phyloP scores from a whole-genome alignment of 2,888 invertebrate species.

The Callinectes sapidus region DNA sequence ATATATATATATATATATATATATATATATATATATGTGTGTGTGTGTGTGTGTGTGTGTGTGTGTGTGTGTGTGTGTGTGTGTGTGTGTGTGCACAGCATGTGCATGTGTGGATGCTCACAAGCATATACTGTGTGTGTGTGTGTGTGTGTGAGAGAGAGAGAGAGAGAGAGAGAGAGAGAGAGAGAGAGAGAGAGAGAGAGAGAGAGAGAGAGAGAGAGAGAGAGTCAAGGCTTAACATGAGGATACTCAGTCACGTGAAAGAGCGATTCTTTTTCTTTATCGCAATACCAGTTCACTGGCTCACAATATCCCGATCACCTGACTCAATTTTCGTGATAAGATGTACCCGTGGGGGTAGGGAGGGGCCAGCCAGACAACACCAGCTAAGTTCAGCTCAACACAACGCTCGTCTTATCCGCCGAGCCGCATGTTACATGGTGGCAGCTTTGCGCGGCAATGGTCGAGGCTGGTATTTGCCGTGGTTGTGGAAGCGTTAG shows the following conservation, averaged over 20 bases:
- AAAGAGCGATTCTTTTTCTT: slow-evolving; percentile 1
- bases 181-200: too few species aligned
- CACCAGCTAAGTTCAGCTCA: not conserved
- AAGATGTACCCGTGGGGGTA: not conserved
- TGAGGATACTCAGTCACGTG: not conserved
- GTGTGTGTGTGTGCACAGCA: too few species aligned
- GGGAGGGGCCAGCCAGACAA: not conserved
- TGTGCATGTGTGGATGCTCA: too few species aligned
- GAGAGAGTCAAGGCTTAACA: not conserved
- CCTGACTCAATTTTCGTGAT: slow-evolving; percentile 8
- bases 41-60: not conserved
- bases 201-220: too few species aligned
- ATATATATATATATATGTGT: not conserved
- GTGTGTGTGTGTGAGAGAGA: too few species aligned
- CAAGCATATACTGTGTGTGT: too few species aligned
- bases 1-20: slow-evolving; percentile 2
- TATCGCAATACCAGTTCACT: not conserved
- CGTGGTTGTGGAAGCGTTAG: not conserved
- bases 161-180: too few species aligned
- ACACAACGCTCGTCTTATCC: slow-evolving; percentile 6
- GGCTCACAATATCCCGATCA: not conserved
- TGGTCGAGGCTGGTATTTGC: not conserved
- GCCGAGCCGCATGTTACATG: not conserved
- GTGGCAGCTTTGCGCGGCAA: not conserved
- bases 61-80: not conserved